Conservation (phyloP, 2,888 invertebrate species). For the Napeogenes sylphis region DNA sequence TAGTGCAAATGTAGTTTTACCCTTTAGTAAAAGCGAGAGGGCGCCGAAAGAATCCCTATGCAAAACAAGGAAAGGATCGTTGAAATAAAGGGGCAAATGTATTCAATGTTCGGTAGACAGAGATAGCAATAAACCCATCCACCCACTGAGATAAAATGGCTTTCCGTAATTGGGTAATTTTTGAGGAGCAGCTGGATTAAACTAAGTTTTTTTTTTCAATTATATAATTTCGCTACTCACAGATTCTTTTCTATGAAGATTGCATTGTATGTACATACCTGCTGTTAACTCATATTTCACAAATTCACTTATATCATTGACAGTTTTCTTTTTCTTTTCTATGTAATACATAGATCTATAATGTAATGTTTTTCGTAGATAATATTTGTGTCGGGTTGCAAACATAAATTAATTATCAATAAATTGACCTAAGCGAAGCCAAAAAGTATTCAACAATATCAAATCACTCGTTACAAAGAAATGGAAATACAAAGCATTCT, state of each 20-base stretch:
- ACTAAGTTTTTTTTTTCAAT: slow-evolving; percentile 51
- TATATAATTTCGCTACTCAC: slow-evolving; percentile 44
- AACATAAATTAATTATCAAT: no score
- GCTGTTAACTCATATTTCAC: no score
- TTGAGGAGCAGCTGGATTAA: slow-evolving; percentile 46
- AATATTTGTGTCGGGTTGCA: no score
- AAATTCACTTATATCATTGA: no score
- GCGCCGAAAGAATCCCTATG: slow-evolving; percentile 10
- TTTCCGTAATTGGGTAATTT: slow-evolving; percentile 43
- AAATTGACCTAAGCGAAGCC: neutral
- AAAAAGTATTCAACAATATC: neutral
- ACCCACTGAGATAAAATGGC: slow-evolving; percentile 41
- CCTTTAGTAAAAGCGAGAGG: slow-evolving; percentile 29
- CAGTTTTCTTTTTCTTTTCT: no score
- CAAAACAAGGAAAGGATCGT: slow-evolving; percentile 28
- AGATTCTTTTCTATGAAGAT: slow-evolving; percentile 29
- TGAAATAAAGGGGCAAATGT: slow-evolving; percentile 24
- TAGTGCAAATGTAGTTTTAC: slow-evolving; percentile 27
- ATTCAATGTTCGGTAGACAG: slow-evolving; percentile 33
- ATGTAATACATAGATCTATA: no score
- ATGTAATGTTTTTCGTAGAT: no score
- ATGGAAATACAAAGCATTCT: no score
- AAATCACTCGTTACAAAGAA: no score
- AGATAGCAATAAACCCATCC: slow-evolving; percentile 29
- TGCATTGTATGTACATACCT: no score